Conservation (phyloP, 2,113 vertebrate species). For the Telmatochromis brachygnathus region DNA sequence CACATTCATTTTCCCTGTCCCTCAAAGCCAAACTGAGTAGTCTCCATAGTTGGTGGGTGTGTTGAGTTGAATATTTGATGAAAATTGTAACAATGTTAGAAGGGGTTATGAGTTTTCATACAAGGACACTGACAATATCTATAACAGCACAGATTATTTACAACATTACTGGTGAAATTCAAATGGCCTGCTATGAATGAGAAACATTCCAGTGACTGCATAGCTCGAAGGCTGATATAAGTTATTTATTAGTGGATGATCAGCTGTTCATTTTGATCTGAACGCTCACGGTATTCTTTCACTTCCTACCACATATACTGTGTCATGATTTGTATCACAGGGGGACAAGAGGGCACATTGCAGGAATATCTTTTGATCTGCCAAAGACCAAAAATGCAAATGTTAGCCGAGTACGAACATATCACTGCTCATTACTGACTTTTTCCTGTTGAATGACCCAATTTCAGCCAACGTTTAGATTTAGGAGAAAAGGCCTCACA, state of each 20-base stretch:
- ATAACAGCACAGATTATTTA: background rate
- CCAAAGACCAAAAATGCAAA: background rate
- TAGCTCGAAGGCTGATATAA: background rate
- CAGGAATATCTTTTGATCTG: background rate
- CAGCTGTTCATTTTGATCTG: background rate
- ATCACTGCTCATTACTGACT: background rate
- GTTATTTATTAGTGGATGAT: background rate
- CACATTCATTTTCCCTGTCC: background rate
- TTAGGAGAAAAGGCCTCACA: background rate
- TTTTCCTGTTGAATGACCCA: background rate
- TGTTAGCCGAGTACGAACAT: background rate
- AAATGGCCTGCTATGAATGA: background rate
- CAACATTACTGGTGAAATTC: background rate
- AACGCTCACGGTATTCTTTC: background rate
- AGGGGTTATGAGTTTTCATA: background rate
- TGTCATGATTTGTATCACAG: background rate
- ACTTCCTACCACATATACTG: background rate
- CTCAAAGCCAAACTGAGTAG: background rate
- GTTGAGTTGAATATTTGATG: background rate
- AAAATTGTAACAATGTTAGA: background rate
- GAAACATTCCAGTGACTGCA: background rate
- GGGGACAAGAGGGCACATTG: background rate
- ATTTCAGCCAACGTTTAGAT: background rate
- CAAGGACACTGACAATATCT: background rate
- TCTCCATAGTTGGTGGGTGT: background rate